Base-by-base conservation (phyloP, 2,113 vertebrate genomes). In the Clarias macrocephalus region DNA sequence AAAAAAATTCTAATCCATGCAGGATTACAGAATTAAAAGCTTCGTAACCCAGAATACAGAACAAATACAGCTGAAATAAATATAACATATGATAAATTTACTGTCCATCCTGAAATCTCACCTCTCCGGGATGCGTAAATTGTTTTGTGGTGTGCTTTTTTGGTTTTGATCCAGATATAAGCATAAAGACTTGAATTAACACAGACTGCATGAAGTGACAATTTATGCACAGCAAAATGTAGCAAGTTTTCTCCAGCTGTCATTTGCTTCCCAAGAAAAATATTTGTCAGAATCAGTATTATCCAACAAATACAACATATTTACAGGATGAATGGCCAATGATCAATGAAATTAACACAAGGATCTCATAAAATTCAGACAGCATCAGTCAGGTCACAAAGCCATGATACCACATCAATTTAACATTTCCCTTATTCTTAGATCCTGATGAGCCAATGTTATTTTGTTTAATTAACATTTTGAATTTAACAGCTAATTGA, bases 21-120 rank as follows among this genome's bases (percentile, higher is more conserved):
- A 70, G 76, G 76, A 66, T 72, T 33, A 72, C 28, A 63, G 85
- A 28, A 81, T 81, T 37, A 81, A 81, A 81, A 81, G 9, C 52
- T 10, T 66, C 6, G 9, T 63, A 30, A 37, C 52, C 63, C 62
- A 68, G 18, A 83, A 68, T 56, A 28, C 42, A 48, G 13, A 80
- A 81, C 28, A 37, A 3, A 4, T 1, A 80, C 30, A 10, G 11
- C 57, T 60, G 57, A 7, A 2, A 80, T 80, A 60, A 42, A 62
- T 15, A 21, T 23, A 81, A 57, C 30, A 42, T 37, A 23, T 37
- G 56, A 80, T 59, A 30, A 37, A 33, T 37, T 81, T 33, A 42
- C 21, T 21, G 54, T 80, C 77, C 28, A 21, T 80, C 28, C 77
- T 19, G n/a, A 80, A 19, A 80, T 77, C 25, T 18, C 10, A n/a